Percentiles rank a stretch among this genome's conserved stretches.
Conservation (phyloP, 2,888 invertebrate genomes). For the Rhabditoides inermis region DNA sequence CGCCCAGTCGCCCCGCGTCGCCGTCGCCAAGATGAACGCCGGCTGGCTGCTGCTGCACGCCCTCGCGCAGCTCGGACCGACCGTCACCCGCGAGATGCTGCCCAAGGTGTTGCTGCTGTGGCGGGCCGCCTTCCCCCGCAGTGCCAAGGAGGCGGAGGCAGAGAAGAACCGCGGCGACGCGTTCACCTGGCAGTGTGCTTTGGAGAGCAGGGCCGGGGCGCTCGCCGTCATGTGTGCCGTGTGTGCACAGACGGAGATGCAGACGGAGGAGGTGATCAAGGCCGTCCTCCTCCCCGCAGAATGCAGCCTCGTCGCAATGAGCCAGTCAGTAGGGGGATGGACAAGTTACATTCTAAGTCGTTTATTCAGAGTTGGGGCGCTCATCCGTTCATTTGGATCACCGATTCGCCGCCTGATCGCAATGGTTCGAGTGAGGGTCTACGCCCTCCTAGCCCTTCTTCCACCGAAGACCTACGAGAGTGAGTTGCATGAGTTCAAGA, state of each 20-base stretch:
- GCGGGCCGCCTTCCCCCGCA: constrained; percentile 94
- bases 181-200: constrained; percentile 84
- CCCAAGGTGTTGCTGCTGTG: constrained; percentile 87
- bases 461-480: constrained; percentile 26
- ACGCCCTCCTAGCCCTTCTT: constrained; percentile 66
- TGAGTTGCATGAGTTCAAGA: constrained; percentile 5
- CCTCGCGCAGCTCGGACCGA: constrained; percentile 72
- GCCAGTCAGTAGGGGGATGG: too few relatives aligned
- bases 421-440: constrained; percentile 74
- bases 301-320: constrained; percentile 27
- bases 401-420: constrained; percentile 51
- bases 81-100: constrained; percentile 59
- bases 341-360: too few relatives aligned
- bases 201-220: constrained; percentile 91
- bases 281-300: constrained; percentile 28
- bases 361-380: constrained; percentile 71
- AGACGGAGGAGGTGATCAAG: constrained; percentile 16
- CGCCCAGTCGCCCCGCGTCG: constrained; percentile 87
- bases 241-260: constrained; percentile 21
- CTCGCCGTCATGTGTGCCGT: constrained; percentile 61
- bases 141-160: constrained; percentile 87
- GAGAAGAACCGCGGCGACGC: constrained; percentile 80
- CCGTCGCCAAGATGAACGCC: constrained; percentile 86
- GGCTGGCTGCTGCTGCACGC: constrained; percentile 95
- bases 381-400: constrained; percentile 79